Percentiles rank a stretch among this genome's conserved stretches.
Conservation (phyloP, 2,113 vertebrate species). For the Corythoichthys haematopterus region DNA sequence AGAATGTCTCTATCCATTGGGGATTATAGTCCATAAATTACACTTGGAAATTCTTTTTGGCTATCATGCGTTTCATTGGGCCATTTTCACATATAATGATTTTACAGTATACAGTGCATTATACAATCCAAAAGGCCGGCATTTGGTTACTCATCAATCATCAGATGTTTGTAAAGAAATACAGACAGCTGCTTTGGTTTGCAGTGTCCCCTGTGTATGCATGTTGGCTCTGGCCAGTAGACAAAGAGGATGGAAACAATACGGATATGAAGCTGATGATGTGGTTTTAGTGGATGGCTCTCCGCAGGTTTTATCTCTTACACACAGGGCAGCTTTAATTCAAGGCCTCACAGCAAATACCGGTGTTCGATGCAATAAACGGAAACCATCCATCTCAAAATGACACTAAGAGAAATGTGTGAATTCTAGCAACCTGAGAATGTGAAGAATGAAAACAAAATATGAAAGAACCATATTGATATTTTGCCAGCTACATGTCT, state of each 20-base stretch:
- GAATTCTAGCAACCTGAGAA: neutral
- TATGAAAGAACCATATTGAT: constrained; percentile 4
- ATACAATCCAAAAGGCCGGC: neutral
- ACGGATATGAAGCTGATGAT: constrained; percentile 1
- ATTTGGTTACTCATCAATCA: constrained; percentile 9
- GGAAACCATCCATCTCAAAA: constrained; percentile 10
- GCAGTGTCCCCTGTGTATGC: neutral
- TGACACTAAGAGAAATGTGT: neutral
- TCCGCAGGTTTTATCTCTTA: constrained; percentile 16
- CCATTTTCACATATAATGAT: neutral
- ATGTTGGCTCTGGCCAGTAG: neutral
- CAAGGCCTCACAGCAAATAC: constrained; percentile 15
- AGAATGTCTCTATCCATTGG: neutral
- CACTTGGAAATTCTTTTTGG: neutral
- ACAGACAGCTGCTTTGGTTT: constrained; percentile 7
- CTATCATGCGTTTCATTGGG: neutral
- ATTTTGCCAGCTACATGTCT: constrained; percentile 27
- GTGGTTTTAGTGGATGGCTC: constrained; percentile 12
- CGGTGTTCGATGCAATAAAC: constrained; percentile 20
- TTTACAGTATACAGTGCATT: neutral
- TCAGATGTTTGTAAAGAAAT: constrained; percentile 8
- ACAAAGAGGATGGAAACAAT: neutral
- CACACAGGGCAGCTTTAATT: constrained; percentile 15
- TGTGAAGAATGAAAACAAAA: neutral
- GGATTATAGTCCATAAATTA: neutral